A percentile compares a stretch with the other conserved stretches of the same genome.
These are phyloP conservation scores for Deilephila porcellus DNA, from an alignment of 2,888 invertebrate genomes.

Conservation along the genomic window DNA sequence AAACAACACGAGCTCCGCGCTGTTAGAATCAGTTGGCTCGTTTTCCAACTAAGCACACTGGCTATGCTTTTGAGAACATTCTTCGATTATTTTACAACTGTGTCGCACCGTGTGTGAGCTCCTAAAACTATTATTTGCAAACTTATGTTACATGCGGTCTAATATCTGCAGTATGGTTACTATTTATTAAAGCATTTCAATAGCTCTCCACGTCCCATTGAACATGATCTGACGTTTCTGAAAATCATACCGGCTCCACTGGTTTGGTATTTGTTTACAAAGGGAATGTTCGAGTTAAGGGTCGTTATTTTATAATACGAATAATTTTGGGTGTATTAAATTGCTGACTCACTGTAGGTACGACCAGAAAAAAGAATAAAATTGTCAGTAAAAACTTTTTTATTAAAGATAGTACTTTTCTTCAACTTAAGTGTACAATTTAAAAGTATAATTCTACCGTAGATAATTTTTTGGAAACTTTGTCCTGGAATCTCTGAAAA, in stretches of 20 bases:
- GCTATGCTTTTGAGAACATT: slow-evolving; percentile 26
- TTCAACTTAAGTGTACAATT: no score
- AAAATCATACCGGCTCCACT: slow-evolving; percentile 10
- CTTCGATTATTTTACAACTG: slow-evolving; percentile 17
- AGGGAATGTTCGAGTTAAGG: background rate
- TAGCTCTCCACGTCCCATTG: background rate
- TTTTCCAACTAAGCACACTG: slow-evolving; percentile 31
- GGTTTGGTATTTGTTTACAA: slow-evolving; percentile 5
- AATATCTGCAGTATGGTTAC: background rate
- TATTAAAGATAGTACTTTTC: no score
- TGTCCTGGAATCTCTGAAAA: no score
- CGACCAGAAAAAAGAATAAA: slow-evolving; percentile 32
- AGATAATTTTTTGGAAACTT: no score
- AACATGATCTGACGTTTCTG: slow-evolving; percentile 10
- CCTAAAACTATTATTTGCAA: background rate
- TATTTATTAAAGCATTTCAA: slow-evolving; percentile 16
- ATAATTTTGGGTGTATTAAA: slow-evolving; percentile 16
- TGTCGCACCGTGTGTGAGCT: slow-evolving; percentile 7
- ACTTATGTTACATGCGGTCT: background rate
- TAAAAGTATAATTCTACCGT: no score
- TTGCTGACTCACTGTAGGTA: background rate
- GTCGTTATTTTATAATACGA: slow-evolving; percentile 7
- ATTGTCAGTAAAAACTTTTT: no score
- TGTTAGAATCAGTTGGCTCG: slow-evolving; percentile 41
- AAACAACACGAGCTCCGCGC: slow-evolving; percentile 42